Conservation (phyloP, 2,797 vertebrate genomes). For the Neopelma chrysocephalum region DNA sequence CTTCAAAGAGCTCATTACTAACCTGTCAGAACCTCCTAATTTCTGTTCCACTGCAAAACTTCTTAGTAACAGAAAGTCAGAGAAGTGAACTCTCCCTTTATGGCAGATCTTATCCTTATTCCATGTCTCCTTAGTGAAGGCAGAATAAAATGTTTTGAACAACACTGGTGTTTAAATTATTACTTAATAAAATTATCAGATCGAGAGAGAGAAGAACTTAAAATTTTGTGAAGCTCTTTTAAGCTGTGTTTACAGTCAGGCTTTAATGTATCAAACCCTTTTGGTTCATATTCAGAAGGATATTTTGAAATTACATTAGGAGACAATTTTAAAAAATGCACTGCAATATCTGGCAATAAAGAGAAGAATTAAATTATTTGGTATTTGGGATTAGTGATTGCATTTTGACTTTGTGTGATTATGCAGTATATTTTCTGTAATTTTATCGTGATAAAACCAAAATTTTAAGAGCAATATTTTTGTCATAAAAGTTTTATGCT, state of each 20-base stretch:
- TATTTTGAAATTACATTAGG: neutral
- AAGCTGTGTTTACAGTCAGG: neutral
- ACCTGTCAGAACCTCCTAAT: neutral
- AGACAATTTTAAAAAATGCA: neutral
- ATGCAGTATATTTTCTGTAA: neutral
- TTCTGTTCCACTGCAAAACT: neutral
- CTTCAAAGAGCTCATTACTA: neutral
- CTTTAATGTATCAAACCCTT: neutral
- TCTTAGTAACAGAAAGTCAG: neutral
- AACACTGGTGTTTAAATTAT: neutral
- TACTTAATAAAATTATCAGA: neutral
- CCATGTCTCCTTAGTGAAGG: fast-evolving
- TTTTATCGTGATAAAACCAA: neutral
- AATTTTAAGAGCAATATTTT: neutral
- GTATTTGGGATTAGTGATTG: neutral
- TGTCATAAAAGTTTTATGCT: neutral
- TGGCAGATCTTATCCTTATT: neutral
- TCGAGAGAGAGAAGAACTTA: neutral
- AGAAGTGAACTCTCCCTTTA: neutral
- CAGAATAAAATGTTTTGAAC: neutral
- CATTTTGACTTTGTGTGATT: neutral
- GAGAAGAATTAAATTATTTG: neutral
- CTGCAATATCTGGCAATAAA: neutral
- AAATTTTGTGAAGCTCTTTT: neutral
- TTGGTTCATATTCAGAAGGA: neutral